Percentiles rank a stretch among this genome's conserved stretches.
These are phyloP conservation scores for Strigamia maritima DNA, from an alignment of 2,888 invertebrate species.

Conservation along the genomic window DNA sequence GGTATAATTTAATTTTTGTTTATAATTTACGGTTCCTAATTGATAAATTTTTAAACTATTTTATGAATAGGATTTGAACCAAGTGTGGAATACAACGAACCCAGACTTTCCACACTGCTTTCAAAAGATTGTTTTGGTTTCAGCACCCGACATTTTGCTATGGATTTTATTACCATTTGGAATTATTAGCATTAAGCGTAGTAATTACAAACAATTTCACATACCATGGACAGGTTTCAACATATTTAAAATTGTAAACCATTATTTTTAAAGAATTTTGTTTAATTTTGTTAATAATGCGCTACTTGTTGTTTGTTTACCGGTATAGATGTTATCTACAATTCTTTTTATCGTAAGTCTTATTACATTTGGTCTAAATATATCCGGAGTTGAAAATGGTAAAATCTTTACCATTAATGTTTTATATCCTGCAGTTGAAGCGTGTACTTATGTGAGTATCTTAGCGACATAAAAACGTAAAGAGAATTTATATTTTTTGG, in stretches of 20 bases:
- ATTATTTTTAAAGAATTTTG: neutral
- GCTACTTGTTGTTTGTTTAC: neutral
- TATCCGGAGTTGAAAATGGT: no score
- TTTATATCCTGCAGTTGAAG: conserved; percentile 17
- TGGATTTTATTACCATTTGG: conserved; percentile 48
- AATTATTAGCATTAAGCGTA: conserved; percentile 31
- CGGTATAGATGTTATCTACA: neutral
- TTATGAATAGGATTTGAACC: conserved; percentile 57
- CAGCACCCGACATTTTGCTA: conserved; percentile 53
- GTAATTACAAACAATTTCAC: neutral
- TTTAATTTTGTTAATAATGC: neutral
- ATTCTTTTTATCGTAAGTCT: neutral
- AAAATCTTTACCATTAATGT: neutral
- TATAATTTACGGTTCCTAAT: neutral
- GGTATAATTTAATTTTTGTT: conserved; percentile 51
- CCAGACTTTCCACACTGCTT: conserved; percentile 75
- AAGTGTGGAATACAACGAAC: conserved; percentile 75
- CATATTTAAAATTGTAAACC: conserved; percentile 34
- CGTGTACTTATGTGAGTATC: neutral
- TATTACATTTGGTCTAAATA: neutral
- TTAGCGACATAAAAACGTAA: neutral
- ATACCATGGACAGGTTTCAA: conserved; percentile 19
- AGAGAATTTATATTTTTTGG: neutral
- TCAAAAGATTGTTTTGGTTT: conserved; percentile 54
- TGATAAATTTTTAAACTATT: neutral